Evolutionary conservation across 2,888 invertebrate genomes (phyloP).

Genomic region (Amphipoea oculea): DNA sequence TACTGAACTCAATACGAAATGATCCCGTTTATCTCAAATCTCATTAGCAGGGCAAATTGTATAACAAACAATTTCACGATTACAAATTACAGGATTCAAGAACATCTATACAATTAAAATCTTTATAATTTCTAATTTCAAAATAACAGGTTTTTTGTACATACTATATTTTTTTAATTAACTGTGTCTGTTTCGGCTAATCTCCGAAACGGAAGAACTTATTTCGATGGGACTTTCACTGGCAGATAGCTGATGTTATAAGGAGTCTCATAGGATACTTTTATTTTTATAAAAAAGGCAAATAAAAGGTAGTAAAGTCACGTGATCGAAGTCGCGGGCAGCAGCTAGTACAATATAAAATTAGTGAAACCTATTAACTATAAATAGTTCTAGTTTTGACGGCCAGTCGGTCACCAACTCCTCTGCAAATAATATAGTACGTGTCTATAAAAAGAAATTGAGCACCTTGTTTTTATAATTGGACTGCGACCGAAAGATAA

Average conservation of each 20-base stretch:
- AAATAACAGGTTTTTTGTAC: background rate
- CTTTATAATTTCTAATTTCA: background rate
- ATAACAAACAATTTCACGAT: constrained; percentile 4
- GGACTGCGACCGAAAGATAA: constrained; percentile 28
- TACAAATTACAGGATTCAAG: constrained; percentile 10
- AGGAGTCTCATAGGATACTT: background rate
- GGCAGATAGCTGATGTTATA: background rate
- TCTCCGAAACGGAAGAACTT: background rate
- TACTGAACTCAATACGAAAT: constrained; percentile 22
- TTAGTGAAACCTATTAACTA: constrained; percentile 13
- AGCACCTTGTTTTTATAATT: constrained; percentile 36
- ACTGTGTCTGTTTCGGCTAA: no score
- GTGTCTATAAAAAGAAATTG: constrained; percentile 37
- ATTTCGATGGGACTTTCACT: background rate
- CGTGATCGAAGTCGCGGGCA: no score
- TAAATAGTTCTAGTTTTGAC: constrained; percentile 28
- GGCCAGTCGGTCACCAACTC: constrained; percentile 4
- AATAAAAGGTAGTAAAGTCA: no score
- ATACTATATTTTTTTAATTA: no score
- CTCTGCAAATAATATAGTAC: constrained; percentile 1
- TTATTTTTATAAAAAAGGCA: no score
- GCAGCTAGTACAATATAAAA: constrained; percentile 1
- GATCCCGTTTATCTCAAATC: constrained; percentile 14
- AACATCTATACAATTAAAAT: background rate
- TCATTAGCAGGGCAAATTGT: constrained; percentile 12